phyloP scores from a whole-genome alignment of 2,113 vertebrate genomes.

The Potamarius usumacintae region DNA sequence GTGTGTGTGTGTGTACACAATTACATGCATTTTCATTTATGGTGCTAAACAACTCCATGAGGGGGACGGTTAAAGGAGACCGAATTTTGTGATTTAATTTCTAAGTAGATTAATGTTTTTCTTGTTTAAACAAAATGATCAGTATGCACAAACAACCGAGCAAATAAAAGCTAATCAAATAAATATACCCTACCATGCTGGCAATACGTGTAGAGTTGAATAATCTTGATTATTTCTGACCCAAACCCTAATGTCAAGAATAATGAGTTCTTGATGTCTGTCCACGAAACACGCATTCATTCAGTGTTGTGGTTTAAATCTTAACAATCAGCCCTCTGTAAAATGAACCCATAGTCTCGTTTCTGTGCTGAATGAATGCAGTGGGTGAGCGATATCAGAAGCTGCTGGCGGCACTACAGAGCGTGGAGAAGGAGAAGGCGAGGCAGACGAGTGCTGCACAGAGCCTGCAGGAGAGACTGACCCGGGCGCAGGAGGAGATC shows the following conservation, averaged over 20 bases:
- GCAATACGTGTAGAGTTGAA: no score
- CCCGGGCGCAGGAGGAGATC: slow-evolving; percentile 80
- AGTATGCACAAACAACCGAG: no score
- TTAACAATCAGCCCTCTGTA: background rate
- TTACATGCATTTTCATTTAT: background rate
- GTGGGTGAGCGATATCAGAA: slow-evolving; percentile 76
- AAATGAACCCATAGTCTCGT: background rate
- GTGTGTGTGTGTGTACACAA: background rate
- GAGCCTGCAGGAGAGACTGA: slow-evolving; percentile 76
- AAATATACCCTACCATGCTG: no score
- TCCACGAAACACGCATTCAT: no score
- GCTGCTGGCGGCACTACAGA: slow-evolving; percentile 73
- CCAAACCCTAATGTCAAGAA: no score
- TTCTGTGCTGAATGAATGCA: background rate
- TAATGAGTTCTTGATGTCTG: no score
- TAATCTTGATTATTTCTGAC: no score
- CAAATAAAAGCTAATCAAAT: no score
- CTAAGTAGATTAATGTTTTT: no score
- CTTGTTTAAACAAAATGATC: no score
- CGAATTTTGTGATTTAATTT: no score
- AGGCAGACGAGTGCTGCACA: slow-evolving; percentile 74
- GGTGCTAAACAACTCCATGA: background rate
- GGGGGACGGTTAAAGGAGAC: background rate
- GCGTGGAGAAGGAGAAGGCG: slow-evolving; percentile 76
- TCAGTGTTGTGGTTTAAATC: background rate